These are phyloP conservation scores for Volucella inanis DNA, from an alignment of 2,888 invertebrate species.

Conservation along the genomic window DNA sequence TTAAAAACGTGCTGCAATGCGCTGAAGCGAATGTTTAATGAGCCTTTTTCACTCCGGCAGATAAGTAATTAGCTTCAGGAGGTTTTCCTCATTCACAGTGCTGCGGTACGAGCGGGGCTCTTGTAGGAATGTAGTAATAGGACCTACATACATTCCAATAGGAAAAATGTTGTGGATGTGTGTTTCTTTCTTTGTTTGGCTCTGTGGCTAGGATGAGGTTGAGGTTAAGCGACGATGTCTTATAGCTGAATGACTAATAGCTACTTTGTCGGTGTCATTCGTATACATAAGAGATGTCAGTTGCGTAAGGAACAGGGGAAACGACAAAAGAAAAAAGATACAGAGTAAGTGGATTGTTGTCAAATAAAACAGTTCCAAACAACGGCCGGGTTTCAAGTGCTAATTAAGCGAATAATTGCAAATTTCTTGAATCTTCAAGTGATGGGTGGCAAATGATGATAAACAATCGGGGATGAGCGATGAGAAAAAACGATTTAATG, in stretches of 20 bases:
- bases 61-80: conserved; percentile 65
- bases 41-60: conserved; percentile 37
- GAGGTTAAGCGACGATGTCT: conserved; percentile 11
- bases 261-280: conserved; percentile 54
- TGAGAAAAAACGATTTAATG: background rate
- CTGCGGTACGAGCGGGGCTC: background rate
- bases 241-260: conserved; percentile 55
- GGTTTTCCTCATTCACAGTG: conserved; percentile 3
- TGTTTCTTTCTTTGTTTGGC: conserved; percentile 4
- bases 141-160: conserved; percentile 24
- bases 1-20: conserved; percentile 59
- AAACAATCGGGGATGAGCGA: background rate
- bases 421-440: conserved; percentile 24
- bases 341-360: conserved; percentile 12
- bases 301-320: conserved; percentile 11
- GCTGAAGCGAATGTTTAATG: conserved; percentile 54
- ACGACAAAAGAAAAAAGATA: background rate
- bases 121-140: conserved; percentile 31
- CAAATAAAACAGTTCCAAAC: conserved; percentile 19
- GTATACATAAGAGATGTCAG: conserved; percentile 16
- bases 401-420: conserved; percentile 64
- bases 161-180: conserved; percentile 29
- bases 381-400: conserved; percentile 44
- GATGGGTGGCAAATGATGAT: too few relatives aligned
- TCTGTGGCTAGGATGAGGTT: background rate